Evolutionary conservation across 2,113 vertebrate genomes (phyloP).

Genomic region (Erythrocercus mccallii): DNA sequence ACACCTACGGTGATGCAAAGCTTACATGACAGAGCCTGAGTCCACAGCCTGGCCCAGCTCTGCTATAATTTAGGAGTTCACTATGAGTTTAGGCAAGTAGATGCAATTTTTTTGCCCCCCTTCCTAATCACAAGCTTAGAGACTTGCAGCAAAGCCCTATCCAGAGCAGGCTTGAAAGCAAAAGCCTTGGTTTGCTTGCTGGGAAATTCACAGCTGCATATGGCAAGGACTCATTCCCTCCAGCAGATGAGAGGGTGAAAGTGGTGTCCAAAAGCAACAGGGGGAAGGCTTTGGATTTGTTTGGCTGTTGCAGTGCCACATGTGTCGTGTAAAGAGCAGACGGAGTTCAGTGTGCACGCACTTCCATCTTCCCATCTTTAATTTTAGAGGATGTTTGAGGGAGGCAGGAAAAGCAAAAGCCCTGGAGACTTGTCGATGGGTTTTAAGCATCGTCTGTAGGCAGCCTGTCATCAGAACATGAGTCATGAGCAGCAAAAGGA

Average conservation of each 20-base stretch:
- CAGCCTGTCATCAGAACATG: conserved; percentile 60
- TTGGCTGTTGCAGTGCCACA: conserved; percentile 31
- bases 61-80: neutral
- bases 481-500: conserved; percentile 56
- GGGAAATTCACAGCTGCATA: neutral
- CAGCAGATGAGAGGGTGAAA: neutral
- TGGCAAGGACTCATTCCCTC: neutral
- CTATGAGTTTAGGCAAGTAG: neutral
- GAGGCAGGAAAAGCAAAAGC: conserved; percentile 65
- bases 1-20: neutral
- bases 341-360: neutral
- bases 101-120: neutral
- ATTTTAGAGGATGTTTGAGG: conserved; percentile 66
- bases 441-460: conserved; percentile 63
- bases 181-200: neutral
- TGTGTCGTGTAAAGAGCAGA: neutral
- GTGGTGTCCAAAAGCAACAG: neutral
- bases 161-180: neutral
- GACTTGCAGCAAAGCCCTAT: neutral
- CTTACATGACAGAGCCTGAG: neutral
- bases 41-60: neutral
- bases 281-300: conserved; percentile 19
- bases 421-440: conserved; percentile 62
- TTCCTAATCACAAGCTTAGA: neutral
- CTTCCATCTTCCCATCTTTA: conserved; percentile 50